Evolutionary conservation across 2,888 invertebrate species (phyloP).

Genomic region (Loripinus fragilis): DNA sequence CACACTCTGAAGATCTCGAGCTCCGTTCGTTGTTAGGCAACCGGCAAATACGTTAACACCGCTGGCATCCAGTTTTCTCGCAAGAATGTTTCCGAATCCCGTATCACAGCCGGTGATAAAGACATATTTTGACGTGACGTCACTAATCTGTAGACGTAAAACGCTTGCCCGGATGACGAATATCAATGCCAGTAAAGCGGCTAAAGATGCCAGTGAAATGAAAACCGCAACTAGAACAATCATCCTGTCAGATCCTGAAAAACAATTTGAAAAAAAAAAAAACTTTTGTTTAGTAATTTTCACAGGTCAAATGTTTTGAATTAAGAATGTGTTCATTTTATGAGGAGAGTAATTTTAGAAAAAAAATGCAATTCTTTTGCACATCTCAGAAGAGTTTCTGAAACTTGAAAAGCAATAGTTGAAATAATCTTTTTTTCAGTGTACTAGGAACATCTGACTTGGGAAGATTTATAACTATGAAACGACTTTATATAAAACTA

Average conservation of each 20-base stretch:
- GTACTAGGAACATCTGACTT: no score
- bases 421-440: no score
- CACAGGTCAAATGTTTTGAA: no score
- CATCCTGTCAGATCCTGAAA: neutral
- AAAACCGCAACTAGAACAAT: neutral
- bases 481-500: no score
- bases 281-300: neutral
- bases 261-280: neutral
- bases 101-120: conserved; percentile 74
- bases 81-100: conserved; percentile 70
- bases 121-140: conserved; percentile 52
- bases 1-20: conserved; percentile 34
- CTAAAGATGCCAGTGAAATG: neutral
- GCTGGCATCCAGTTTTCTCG: conserved; percentile 60
- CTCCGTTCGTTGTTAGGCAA: conserved; percentile 62
- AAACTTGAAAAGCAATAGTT: no score
- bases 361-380: no score
- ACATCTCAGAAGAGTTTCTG: no score
- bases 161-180: neutral
- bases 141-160: conserved; percentile 25
- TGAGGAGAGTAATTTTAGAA: no score
- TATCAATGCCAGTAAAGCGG: neutral
- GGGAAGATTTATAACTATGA: no score
- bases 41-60: conserved; percentile 69
- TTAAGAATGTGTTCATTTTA: no score